Conservation (phyloP, 2,888 invertebrate genomes). For the Aphodius sticticus region DNA sequence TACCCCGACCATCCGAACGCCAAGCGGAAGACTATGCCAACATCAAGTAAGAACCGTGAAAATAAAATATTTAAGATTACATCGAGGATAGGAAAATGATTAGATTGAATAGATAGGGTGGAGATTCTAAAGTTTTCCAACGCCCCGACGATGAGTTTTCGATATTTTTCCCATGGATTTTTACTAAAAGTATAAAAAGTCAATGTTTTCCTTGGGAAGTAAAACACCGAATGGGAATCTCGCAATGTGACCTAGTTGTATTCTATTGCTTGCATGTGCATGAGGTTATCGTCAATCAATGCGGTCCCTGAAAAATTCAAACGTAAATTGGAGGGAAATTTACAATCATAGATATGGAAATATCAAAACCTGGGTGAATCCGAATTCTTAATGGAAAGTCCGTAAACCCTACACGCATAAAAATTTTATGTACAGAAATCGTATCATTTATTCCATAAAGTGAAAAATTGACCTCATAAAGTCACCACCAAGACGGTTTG, state of each 20-base stretch:
- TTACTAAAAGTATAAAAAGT: not conserved
- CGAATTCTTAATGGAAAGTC: not conserved
- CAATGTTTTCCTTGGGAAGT: not conserved
- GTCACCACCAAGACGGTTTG: too few species aligned
- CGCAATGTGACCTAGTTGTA: not conserved
- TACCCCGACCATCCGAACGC: not conserved
- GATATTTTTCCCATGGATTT: not conserved
- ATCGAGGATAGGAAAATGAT: not conserved
- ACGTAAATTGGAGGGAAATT: not conserved
- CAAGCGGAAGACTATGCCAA: conserved; percentile 35
- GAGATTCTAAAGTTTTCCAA: not conserved
- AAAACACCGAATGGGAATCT: not conserved
- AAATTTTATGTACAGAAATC: too few species aligned
- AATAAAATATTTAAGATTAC: not conserved
- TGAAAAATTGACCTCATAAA: too few species aligned
- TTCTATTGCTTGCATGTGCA: not conserved
- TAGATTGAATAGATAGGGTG: not conserved
- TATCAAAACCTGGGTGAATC: not conserved
- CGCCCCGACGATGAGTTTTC: not conserved
- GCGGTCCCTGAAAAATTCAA: not conserved
- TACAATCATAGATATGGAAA: not conserved
- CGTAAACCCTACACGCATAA: too few species aligned
- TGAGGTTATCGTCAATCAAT: not conserved
- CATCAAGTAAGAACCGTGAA: not conserved
- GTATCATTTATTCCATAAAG: too few species aligned